These are phyloP conservation scores for Argentina silus DNA, from an alignment of 2,797 vertebrate species.

Conservation along the genomic window DNA sequence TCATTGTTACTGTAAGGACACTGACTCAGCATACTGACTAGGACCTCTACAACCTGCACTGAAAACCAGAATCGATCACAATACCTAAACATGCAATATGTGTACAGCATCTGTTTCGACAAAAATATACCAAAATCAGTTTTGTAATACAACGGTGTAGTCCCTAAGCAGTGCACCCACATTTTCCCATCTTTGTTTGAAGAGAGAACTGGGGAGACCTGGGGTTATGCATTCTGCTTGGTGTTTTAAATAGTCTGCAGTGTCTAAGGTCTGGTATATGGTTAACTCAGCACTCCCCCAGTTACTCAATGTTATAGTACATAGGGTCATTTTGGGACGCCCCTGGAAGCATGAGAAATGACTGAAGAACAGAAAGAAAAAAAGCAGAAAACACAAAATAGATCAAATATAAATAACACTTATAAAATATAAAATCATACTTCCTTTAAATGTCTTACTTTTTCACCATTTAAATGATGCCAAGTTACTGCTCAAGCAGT, in stretches of 20 bases:
- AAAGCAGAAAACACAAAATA: background rate
- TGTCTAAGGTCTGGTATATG: constrained; percentile 45
- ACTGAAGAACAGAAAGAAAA: background rate
- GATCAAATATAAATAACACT: background rate
- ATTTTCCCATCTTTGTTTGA: background rate
- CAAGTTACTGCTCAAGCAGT: no score
- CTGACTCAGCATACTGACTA: no score
- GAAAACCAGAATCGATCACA: no score
- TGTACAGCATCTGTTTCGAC: no score
- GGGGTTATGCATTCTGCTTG: constrained; percentile 42
- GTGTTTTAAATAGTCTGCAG: constrained; percentile 38
- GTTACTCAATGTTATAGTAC: constrained; percentile 48
- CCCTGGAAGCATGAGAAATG: background rate
- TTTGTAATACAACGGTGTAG: no score
- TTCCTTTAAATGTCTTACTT: no score
- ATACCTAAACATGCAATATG: no score
- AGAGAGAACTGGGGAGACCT: background rate
- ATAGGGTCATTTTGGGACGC: background rate
- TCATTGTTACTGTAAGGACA: no score
- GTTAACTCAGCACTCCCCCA: constrained; percentile 47
- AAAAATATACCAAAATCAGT: no score
- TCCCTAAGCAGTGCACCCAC: no score
- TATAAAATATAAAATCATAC: no score
- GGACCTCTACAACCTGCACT: background rate
- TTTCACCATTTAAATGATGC: no score